phyloP scores from a whole-genome alignment of 1,140 invertebrate species.

The Cylas formicarius region DNA sequence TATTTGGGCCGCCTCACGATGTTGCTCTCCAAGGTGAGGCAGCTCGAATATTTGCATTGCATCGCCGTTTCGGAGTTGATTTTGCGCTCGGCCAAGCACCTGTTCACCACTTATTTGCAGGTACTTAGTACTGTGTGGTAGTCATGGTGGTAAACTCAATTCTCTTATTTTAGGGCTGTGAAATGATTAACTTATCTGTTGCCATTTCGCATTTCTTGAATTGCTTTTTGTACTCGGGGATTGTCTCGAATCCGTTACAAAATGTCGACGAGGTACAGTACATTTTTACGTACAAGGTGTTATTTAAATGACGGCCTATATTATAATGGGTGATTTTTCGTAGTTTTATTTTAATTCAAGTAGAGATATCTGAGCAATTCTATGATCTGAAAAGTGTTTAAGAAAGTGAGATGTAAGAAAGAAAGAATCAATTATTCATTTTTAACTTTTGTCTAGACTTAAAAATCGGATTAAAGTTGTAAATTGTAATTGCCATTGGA shows the following conservation, averaged over 20 bases:
- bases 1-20: constrained; percentile 87
- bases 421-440: too few species aligned
- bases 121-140: constrained; percentile 42
- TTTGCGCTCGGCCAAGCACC: constrained; percentile 81
- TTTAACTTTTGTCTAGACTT: too few species aligned
- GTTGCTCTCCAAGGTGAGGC: constrained; percentile 68
- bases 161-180: constrained; percentile 57
- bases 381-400: too few species aligned
- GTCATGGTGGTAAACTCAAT: too few species aligned
- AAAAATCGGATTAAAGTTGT: too few species aligned
- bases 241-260: constrained; percentile 54
- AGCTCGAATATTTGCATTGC: constrained; percentile 78
- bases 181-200: constrained; percentile 80
- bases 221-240: constrained; percentile 77
- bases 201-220: constrained; percentile 94
- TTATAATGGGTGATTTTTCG: constrained; percentile 1
- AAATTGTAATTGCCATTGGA: too few species aligned
- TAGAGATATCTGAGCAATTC: too few species aligned
- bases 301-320: constrained; percentile 1
- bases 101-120: constrained; percentile 90
- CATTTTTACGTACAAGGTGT: constrained; percentile 1
- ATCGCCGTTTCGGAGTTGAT: constrained; percentile 85
- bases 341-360: constrained; percentile 3
- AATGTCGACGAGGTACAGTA: constrained; percentile 58
- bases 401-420: too few species aligned